Evolutionary conservation across 2,113 vertebrate genomes (phyloP), one percentile per base, ranked within the genome.

Genomic region (Lamprotornis superbus): DNA sequence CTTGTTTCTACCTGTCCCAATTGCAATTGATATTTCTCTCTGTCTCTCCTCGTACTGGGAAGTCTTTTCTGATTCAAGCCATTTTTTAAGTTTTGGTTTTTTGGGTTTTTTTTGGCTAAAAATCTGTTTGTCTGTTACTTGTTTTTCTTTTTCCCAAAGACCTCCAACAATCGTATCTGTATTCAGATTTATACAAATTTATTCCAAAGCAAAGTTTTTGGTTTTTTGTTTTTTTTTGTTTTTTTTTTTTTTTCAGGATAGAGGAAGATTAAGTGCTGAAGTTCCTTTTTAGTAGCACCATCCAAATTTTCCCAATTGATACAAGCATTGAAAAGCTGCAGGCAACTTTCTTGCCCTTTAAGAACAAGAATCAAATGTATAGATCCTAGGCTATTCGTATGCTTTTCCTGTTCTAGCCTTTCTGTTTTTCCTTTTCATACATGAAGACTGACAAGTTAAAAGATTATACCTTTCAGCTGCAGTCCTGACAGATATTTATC

Each of bases 401-500:
- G 56, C 42, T 79, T 71, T 82, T 93, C 53, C 23, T 57, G 11
- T 37, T 82, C 75, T 42, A 35, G 6, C 33, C 6, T 85, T 68
- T 81, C 14, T 50, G 31, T 18, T 57, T 57, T 35, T 5, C 22
- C 11, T 60, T 87, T 55, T 37, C 13, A 14, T 37, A 30, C 31
- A 10, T 35, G 44, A 91, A 60, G 27, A 42, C 56, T 71, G 78
- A 84, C 81, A 91, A 71, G 44, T 71, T 89, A 89, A 71, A 93
- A 89, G 65, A 93, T 93, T 75, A 90, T 57, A 60, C 35, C 61
- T 83, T 91, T 82, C 44, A 85, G 8, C 31, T 90, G 19, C 44
- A 82, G 17, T 53, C 86, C 76, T 84, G 74, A 73, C 84, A 95
- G 73, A 47, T 84, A 59, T 27, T 94, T 96, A 67, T 81, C 69